Percentiles rank a stretch among this genome's conserved stretches.
phyloP scores from a whole-genome alignment of 2,113 vertebrate species.

The Thamnaconus septentrionalis region DNA sequence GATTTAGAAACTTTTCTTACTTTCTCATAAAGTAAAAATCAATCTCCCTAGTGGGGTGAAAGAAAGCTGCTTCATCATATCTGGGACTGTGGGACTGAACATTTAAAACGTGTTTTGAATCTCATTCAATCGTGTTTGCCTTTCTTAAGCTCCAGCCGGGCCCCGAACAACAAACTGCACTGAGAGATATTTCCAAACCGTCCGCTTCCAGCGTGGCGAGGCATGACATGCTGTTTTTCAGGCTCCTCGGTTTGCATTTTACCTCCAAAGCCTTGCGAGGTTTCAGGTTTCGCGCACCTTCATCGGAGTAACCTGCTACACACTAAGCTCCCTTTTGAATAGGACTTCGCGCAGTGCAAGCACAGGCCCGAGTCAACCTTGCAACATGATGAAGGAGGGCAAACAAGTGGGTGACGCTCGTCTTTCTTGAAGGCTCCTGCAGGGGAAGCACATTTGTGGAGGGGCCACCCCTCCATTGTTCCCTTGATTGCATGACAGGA shows the following conservation, averaged over 20 bases:
- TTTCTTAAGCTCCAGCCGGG: no score
- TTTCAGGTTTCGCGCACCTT: constrained; percentile 44
- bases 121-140: no score
- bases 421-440: constrained; percentile 44
- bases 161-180: no score
- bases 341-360: constrained; percentile 10
- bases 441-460: constrained; percentile 27
- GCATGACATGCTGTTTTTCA: constrained; percentile 42
- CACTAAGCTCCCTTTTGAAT: constrained; percentile 48
- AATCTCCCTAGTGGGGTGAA: no score
- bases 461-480: constrained; percentile 34
- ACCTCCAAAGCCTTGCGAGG: constrained; percentile 16
- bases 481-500: constrained; percentile 48
- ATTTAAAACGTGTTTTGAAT: no score
- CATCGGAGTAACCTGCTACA: constrained; percentile 37
- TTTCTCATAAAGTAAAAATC: no score
- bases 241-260: constrained; percentile 30
- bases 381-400: constrained; percentile 44
- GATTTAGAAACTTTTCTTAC: no score
- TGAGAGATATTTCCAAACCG: no score
- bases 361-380: constrained; percentile 29
- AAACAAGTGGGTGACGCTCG: constrained; percentile 43
- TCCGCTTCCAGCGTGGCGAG: neutral
- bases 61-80: no score
- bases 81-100: no score